phyloP scores from a whole-genome alignment of 2,888 invertebrate genomes.

The Argynnis bischoffii region DNA sequence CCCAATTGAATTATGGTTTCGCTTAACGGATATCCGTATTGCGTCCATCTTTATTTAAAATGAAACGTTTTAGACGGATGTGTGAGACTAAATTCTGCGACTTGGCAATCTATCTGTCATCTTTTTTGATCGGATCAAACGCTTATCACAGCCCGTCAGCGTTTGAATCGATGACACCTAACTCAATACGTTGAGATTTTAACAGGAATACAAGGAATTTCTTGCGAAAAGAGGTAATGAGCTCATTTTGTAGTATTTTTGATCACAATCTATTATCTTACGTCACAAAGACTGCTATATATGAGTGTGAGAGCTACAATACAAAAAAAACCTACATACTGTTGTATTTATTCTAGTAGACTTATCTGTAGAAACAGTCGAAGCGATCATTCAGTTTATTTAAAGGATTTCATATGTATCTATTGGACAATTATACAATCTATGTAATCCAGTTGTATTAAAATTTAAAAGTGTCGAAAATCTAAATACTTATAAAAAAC shows the following conservation, averaged over 20 bases:
- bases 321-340: too few species aligned
- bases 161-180: constrained; percentile 48
- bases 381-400: too few species aligned
- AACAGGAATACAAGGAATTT: constrained; percentile 47
- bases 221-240: constrained; percentile 20
- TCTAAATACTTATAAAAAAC: too few species aligned
- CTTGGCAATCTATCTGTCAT: constrained; percentile 65
- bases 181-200: constrained; percentile 46
- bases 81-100: constrained; percentile 57
- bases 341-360: too few species aligned
- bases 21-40: constrained; percentile 54
- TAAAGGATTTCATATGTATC: too few species aligned
- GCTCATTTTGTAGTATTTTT: not conserved
- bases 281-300: too few species aligned
- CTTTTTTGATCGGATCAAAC: constrained; percentile 64
- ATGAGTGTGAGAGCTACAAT: too few species aligned
- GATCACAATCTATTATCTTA: not conserved
- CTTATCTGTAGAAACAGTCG: too few species aligned
- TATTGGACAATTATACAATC: too few species aligned
- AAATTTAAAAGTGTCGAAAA: not conserved
- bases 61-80: constrained; percentile 60
- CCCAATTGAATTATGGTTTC: constrained; percentile 3
- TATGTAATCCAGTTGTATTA: too few species aligned
- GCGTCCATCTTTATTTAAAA: constrained; percentile 56
- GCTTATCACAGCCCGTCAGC: constrained; percentile 57